Evolutionary conservation across 2,113 vertebrate genomes (phyloP), one percentile per base, ranked within the genome.

Genomic region (Cynopterus brachyotis): DNA sequence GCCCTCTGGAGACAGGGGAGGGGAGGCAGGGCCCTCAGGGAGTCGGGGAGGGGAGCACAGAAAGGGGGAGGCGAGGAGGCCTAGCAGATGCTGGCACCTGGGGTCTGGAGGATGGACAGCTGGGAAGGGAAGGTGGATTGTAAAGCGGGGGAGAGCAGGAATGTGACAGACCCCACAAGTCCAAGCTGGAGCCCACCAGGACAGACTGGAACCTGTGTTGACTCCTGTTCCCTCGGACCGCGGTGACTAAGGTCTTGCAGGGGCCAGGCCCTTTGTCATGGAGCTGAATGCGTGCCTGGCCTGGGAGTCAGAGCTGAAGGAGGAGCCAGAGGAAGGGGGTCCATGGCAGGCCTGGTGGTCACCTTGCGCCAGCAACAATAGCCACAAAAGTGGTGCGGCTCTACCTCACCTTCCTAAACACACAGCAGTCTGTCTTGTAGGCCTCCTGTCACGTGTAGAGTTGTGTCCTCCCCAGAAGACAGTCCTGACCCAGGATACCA

Each of bases 231-330:
- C 42, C 32, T 69, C 59, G 32, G 76, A 47, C 37, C 3, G 0
- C 7, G 76, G 86, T 32, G 40, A 17, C 0, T 0, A 10, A 67
- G 35, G 22, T 17, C 76, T 26, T 15, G 2, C 80, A 3, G 28
- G 2, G 0, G 15, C 55, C 0, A 0, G 67, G 35, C 69, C 26
- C 50, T 59, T 72, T 2, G 0, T 9, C 20, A 19, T 0, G 1
- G 19, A 3, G 60, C 73, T 47, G 32, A 55, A 22, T 35, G 24
- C 37, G 2, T 1, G 5, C 4, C 45, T 4, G 53, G 55, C 17
- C 8, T 28, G 0, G 78, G 60, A 20, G 32, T 6, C 6, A 0
- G 42, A n/a, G 24, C 30, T n/a, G 86, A 15, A 59, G 66, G 40
- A 67, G 40, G 66, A 85, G 32, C 15, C 26, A 2, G 12, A 35